These are phyloP conservation scores for Bryconaethiops microstoma DNA, from an alignment of 2,797 vertebrate genomes.

Conservation along the genomic window DNA sequence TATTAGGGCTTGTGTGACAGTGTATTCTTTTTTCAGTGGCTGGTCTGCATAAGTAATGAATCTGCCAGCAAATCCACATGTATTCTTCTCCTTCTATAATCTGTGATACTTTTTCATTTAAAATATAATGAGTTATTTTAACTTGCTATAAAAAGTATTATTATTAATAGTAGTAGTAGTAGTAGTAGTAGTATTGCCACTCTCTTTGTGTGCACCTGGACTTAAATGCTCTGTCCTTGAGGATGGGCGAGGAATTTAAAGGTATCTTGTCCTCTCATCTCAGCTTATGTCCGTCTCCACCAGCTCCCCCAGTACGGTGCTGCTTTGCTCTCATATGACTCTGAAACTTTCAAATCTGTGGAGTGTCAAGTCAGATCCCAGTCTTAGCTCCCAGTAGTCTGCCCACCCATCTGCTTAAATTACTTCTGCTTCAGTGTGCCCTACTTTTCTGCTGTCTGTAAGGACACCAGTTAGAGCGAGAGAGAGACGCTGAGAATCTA, in stretches of 20 bases:
- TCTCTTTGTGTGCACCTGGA: neutral
- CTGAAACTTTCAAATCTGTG: slow-evolving; percentile 23
- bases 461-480: slow-evolving; percentile 1
- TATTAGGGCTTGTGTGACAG: neutral
- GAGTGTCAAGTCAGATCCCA: slow-evolving; percentile 17
- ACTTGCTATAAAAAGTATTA: too few species aligned
- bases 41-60: neutral
- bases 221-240: neutral
- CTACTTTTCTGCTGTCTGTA: neutral
- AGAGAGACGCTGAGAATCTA: neutral
- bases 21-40: neutral
- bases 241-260: neutral
- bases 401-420: slow-evolving; percentile 23
- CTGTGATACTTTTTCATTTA: too few species aligned
- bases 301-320: neutral
- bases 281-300: neutral
- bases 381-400: slow-evolving; percentile 11
- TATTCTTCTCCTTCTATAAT: neutral
- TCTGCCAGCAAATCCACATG: neutral
- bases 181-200: too few species aligned
- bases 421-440: slow-evolving; percentile 25
- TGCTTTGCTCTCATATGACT: neutral
- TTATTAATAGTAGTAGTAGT: too few species aligned
- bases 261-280: neutral
- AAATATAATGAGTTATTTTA: too few species aligned